Percentiles rank a stretch among this genome's conserved stretches.
Evolutionary conservation across 2,888 invertebrate species (phyloP).

Genomic region (Drosophila austrosaltans): DNA sequence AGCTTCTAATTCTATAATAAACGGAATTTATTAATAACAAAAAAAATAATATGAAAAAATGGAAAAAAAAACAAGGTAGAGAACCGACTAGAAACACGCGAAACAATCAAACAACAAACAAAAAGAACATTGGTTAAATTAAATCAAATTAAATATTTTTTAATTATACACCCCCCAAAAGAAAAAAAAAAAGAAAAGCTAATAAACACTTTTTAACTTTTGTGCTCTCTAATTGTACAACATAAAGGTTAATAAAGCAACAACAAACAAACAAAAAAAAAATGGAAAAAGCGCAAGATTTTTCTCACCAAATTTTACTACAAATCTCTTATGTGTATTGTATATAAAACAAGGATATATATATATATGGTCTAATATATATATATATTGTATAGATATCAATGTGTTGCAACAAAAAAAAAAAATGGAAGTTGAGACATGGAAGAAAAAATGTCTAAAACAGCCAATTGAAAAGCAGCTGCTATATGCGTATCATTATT

Average conservation of each 20-base stretch:
- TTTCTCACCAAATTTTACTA: slow-evolving; percentile 79
- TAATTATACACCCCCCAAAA: slow-evolving; percentile 64
- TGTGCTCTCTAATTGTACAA: slow-evolving; percentile 78
- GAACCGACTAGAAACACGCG: slow-evolving; percentile 50
- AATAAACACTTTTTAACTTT: slow-evolving; percentile 61
- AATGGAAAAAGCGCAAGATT: slow-evolving; percentile 60
- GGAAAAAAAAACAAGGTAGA: slow-evolving; percentile 20
- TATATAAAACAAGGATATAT: slow-evolving; percentile 69
- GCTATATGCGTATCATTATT: slow-evolving; percentile 44
- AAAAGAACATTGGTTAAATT: slow-evolving; percentile 55
- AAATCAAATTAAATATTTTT: slow-evolving; percentile 56
- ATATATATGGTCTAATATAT: slow-evolving; percentile 50
- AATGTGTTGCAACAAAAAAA: slow-evolving; percentile 30
- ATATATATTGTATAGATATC: slow-evolving; percentile 18
- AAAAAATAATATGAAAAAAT: slow-evolving; percentile 21
- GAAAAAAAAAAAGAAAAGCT: slow-evolving; percentile 39
- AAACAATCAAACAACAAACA: slow-evolving; percentile 65
- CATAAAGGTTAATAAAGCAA: slow-evolving; percentile 59
- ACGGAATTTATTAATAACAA: slow-evolving; percentile 1
- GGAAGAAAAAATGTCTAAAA: slow-evolving; percentile 31
- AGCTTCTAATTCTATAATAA: slow-evolving; percentile 49
- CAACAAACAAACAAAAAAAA: slow-evolving; percentile 30
- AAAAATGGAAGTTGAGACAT: neutral
- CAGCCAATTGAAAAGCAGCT: slow-evolving; percentile 37
- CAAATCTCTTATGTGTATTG: slow-evolving; percentile 78